Conservation (phyloP, 2,113 vertebrate genomes). For the Poecile atricapillus region DNA sequence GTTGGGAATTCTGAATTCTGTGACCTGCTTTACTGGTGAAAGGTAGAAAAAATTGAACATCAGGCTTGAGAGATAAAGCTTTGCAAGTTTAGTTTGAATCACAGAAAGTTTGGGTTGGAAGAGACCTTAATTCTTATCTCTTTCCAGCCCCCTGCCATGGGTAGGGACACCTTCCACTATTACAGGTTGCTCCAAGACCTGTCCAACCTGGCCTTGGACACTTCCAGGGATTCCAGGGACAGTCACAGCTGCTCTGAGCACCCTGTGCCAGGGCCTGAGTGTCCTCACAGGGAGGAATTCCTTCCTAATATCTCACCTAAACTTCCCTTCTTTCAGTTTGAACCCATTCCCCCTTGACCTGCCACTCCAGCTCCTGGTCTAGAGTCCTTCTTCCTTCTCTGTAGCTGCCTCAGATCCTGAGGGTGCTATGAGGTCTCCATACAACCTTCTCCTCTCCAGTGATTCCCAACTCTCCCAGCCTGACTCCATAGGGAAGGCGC, state of each 20-base stretch:
- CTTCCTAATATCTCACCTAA: not conserved
- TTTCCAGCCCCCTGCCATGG: not conserved
- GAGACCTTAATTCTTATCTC: not conserved
- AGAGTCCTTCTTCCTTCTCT: too few species aligned
- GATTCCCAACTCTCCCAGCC: not conserved
- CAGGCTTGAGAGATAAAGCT: not conserved
- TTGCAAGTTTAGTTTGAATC: not conserved
- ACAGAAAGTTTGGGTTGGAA: not conserved
- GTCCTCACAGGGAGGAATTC: not conserved
- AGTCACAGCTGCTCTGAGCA: not conserved
- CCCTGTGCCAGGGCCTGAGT: not conserved
- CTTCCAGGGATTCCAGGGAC: not conserved
- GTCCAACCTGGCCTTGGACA: not conserved
- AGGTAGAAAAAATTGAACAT: not conserved
- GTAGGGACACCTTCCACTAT: not conserved
- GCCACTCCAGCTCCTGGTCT: not conserved
- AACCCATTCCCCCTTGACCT: not conserved
- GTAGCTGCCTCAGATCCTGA: not conserved
- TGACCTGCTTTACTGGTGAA: not conserved
- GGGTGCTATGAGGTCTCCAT: not conserved
- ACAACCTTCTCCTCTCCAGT: not conserved
- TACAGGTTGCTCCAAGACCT: accelerated
- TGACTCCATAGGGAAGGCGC: not conserved
- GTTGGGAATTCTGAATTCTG: not conserved
- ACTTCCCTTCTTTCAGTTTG: not conserved